These are phyloP conservation scores for Celastrina argiolus DNA, from an alignment of 2,888 invertebrate genomes.

Conservation along the genomic window DNA sequence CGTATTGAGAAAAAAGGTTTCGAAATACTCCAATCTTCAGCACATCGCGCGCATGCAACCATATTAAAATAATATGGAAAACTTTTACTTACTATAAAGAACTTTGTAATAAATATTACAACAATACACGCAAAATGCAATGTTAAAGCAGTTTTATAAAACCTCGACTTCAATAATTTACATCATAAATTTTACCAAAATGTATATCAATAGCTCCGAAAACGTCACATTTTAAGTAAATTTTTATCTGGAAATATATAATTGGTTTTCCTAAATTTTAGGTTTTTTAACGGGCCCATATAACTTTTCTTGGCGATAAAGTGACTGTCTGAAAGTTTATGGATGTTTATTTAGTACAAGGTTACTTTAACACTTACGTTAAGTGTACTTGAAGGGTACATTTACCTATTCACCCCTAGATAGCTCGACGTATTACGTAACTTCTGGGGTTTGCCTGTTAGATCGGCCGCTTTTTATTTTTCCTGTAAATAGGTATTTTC, in stretches of 20 bases:
- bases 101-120: too few relatives aligned
- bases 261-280: background rate
- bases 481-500: background rate
- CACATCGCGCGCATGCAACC: too few relatives aligned
- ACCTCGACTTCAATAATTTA: too few relatives aligned
- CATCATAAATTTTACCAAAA: too few relatives aligned
- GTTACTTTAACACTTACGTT: slow-evolving; percentile 3
- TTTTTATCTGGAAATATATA: too few relatives aligned
- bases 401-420: slow-evolving; percentile 9
- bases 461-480: background rate
- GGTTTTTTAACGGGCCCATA: background rate
- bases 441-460: background rate
- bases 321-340: slow-evolving; percentile 4
- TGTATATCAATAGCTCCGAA: background rate
- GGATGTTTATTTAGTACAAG: slow-evolving; percentile 11
- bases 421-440: background rate
- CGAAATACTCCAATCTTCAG: too few relatives aligned
- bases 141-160: too few relatives aligned
- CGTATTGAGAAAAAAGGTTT: too few relatives aligned
- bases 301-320: background rate
- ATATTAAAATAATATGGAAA: too few relatives aligned
- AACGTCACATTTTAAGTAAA: background rate
- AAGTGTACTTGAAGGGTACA: slow-evolving; percentile 3
- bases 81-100: too few relatives aligned
- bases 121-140: too few relatives aligned